Percentiles rank a stretch among this genome's conserved stretches.
These are phyloP conservation scores for Elmis aenea DNA, from an alignment of 2,888 invertebrate genomes.

Conservation along the genomic window DNA sequence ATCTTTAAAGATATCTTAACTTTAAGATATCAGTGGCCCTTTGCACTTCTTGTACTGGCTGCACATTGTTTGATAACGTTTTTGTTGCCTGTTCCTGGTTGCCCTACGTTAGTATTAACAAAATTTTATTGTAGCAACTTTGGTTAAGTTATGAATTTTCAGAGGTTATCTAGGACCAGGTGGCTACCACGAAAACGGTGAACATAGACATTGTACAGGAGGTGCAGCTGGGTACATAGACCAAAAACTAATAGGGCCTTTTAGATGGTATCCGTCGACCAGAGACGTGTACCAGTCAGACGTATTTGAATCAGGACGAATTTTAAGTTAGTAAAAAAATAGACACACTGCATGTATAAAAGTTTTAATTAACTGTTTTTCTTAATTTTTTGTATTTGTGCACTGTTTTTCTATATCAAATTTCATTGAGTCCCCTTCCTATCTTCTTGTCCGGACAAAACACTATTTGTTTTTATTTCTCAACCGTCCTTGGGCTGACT, in stretches of 20 bases:
- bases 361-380: too few species aligned
- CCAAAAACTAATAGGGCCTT: conserved; percentile 65
- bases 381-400: too few species aligned
- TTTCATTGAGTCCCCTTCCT: too few species aligned
- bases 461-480: too few species aligned
- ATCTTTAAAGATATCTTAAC: conserved; percentile 41
- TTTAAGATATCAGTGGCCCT: conserved; percentile 57
- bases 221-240: conserved; percentile 88
- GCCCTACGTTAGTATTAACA: conserved; percentile 66
- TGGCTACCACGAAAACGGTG: conserved; percentile 69
- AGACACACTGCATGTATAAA: not conserved
- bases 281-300: conserved; percentile 59
- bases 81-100: conserved; percentile 67
- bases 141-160: conserved; percentile 19
- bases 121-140: not conserved
- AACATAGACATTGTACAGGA: conserved; percentile 71
- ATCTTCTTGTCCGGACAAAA: too few species aligned
- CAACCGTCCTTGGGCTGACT: too few species aligned
- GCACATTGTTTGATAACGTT: conserved; percentile 68
- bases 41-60: conserved; percentile 58
- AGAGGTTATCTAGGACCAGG: conserved; percentile 93
- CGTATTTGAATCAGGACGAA: conserved; percentile 87
- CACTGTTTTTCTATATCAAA: too few species aligned
- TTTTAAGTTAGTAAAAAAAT: conserved; percentile 66
- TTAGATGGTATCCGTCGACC: conserved; percentile 71